These are phyloP conservation scores for Salminus brasiliensis DNA, from an alignment of 2,113 vertebrate genomes.

Conservation along the genomic window DNA sequence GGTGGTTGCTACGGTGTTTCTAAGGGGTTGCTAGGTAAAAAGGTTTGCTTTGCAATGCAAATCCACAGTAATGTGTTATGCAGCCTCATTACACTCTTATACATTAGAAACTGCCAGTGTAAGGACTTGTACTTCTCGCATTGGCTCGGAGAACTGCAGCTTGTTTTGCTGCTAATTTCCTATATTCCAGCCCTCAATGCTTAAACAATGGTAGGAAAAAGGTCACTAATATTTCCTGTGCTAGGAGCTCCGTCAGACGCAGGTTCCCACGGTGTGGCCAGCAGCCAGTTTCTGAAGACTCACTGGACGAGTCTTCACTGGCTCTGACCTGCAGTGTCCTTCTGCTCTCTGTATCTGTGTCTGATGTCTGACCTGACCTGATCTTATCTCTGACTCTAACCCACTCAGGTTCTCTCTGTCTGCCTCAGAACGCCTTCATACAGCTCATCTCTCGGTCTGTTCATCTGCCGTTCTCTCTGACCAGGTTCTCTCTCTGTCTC, in stretches of 20 bases:
- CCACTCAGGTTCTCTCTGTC: not conserved
- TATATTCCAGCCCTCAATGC: slow-evolving; percentile 42
- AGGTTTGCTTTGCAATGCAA: too few relatives aligned
- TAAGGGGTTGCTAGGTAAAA: too few relatives aligned
- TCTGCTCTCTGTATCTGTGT: not conserved
- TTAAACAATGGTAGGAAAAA: slow-evolving; percentile 70
- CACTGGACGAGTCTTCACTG: not conserved
- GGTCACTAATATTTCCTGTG: slow-evolving; percentile 70
- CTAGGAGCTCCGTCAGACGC: slow-evolving; percentile 45
- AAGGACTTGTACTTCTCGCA: not conserved
- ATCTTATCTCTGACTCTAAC: not conserved
- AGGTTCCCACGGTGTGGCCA: slow-evolving; percentile 61
- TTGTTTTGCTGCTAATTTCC: slow-evolving; percentile 45
- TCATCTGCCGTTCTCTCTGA: slow-evolving; percentile 4
- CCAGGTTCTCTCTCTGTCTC: slow-evolving; percentile 46
- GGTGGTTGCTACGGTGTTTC: too few relatives aligned
- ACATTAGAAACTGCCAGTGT: too few relatives aligned
- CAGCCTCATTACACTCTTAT: too few relatives aligned
- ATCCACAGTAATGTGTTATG: too few relatives aligned
- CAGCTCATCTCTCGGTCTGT: slow-evolving; percentile 35
- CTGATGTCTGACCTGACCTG: too few relatives aligned
- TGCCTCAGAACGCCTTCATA: not conserved
- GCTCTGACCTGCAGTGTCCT: not conserved
- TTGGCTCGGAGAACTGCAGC: not conserved
- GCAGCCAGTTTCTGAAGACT: not conserved